Conservation (phyloP, 2,113 vertebrate species). For the Alces alces region DNA sequence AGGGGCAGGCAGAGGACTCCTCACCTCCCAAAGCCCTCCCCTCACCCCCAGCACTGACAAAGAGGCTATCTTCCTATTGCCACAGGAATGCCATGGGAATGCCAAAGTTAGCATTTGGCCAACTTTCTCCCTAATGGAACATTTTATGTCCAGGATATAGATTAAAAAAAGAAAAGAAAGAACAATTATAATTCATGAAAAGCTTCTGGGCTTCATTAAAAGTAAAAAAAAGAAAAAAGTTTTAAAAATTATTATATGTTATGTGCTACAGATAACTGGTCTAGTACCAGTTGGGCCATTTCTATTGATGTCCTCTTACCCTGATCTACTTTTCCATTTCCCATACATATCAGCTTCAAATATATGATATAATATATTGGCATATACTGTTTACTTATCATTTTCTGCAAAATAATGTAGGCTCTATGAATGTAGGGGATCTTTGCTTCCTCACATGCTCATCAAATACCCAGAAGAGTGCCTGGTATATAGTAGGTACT, state of each 20-base stretch:
- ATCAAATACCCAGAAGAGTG: neutral
- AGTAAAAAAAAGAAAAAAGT: neutral
- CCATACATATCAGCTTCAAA: neutral
- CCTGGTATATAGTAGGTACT: neutral
- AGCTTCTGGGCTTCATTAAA: constrained; percentile 27
- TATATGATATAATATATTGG: neutral
- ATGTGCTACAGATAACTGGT: neutral
- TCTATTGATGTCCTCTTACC: neutral
- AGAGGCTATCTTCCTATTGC: neutral
- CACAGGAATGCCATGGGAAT: neutral
- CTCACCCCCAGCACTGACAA: rapidly evolving
- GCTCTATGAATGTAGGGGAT: neutral
- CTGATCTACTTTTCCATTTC: neutral
- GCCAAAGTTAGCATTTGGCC: neutral
- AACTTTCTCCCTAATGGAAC: neutral
- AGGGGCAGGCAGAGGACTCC: no score
- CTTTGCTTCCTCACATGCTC: neutral
- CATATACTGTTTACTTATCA: neutral
- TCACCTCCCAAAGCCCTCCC: neutral
- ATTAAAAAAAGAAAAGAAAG: constrained; percentile 34
- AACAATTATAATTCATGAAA: constrained; percentile 16
- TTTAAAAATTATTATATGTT: neutral
- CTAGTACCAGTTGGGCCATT: neutral
- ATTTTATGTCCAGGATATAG: neutral
- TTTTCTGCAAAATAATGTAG: neutral